Conservation (phyloP, 2,797 vertebrate genomes). For the Chaunax sp. region DNA sequence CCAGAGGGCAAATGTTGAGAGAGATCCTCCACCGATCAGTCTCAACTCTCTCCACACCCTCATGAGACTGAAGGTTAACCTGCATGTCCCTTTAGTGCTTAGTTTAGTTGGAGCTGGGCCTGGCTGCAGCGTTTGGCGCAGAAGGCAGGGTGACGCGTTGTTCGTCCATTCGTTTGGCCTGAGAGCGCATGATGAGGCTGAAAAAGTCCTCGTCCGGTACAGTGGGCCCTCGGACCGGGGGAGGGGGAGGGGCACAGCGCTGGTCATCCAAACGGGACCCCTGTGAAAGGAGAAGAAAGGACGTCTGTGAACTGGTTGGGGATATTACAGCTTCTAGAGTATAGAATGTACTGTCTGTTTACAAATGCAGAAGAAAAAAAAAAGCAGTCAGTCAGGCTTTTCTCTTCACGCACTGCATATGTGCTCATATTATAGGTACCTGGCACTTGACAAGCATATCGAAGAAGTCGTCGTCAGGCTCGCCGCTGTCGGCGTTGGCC, state of each 20-base stretch:
- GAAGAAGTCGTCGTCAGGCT: constrained; percentile 95
- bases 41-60: constrained; percentile 11
- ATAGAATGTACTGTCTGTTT: too few species aligned
- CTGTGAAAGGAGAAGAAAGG: constrained; percentile 67
- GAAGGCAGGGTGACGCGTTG: constrained; percentile 92
- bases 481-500: constrained; percentile 80
- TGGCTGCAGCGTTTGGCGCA: constrained; percentile 69
- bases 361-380: too few species aligned
- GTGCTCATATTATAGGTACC: constrained; percentile 73
- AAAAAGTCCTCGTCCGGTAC: constrained; percentile 98
- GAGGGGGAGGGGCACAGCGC: constrained; percentile 91
- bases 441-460: constrained; percentile 96
- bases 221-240: constrained; percentile 88
- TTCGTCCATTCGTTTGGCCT: constrained; percentile 97
- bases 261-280: constrained; percentile 97
- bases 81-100: constrained; percentile 39
- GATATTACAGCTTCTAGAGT: too few species aligned
- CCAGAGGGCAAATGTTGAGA: constrained; percentile 24
- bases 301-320: neutral
- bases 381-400: neutral
- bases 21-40: constrained; percentile 30
- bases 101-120: constrained; percentile 55
- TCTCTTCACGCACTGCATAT: neutral
- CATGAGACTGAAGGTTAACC: neutral
- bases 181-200: constrained; percentile 95